Evolutionary conservation across 2,888 invertebrate genomes (phyloP).

Genomic region (Girardia tigrina): DNA sequence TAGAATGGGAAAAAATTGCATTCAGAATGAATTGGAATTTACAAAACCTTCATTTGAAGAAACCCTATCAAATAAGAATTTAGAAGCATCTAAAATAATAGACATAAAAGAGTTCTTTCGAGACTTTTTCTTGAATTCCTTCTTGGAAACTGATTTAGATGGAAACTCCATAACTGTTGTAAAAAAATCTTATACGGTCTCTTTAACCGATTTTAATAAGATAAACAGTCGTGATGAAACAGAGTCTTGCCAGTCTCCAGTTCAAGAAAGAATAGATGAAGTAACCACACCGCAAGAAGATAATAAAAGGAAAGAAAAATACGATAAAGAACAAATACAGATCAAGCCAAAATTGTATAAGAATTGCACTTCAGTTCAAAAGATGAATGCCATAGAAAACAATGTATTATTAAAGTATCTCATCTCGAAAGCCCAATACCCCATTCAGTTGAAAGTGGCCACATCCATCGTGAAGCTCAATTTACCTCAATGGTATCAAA

Average conservation of each 20-base stretch:
- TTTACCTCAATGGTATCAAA: neutral
- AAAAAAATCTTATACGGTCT: neutral
- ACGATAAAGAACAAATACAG: neutral
- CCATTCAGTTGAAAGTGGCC: neutral
- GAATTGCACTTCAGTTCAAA: neutral
- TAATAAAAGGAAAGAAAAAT: neutral
- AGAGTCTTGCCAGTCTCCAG: neutral
- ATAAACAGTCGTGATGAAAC: neutral
- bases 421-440: neutral
- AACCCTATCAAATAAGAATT: neutral
- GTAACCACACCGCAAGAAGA: neutral
- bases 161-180: neutral
- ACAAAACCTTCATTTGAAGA: neutral
- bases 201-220: neutral
- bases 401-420: neutral
- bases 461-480: neutral
- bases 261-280: neutral
- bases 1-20: neutral
- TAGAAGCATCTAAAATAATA: neutral
- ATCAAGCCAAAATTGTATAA: neutral
- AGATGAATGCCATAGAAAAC: neutral
- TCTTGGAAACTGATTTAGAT: neutral
- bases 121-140: neutral
- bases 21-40: neutral
- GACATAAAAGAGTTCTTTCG: neutral